Base-by-base conservation (phyloP, 2,113 vertebrate genomes). In the Equus quagga region DNA sequence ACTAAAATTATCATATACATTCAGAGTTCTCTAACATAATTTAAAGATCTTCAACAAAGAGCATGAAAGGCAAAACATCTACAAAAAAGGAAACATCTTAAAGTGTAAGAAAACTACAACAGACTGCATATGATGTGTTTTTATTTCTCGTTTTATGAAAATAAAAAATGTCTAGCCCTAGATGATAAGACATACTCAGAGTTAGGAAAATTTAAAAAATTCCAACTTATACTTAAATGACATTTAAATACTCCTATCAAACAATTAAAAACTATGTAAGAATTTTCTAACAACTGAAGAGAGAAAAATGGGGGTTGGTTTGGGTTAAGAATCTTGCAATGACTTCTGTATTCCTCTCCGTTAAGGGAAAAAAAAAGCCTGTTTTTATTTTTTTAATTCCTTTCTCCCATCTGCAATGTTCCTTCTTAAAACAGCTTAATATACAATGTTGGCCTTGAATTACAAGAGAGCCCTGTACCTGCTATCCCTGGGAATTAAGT, bases 61-160 rank as follows among this genome's bases (percentile, higher is more conserved):
- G 21, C 12, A 88, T 49, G n/a, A 95, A 97, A 96, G 23, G 17
- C 9, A 97, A 94, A 3, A 56, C 26, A 67, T 72, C 79, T 31
- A 67, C 7, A 79, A 92, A 97, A 94, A 82, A 56, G 49, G 10
- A 54, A 96, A 36, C 65, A 12, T 73, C 56, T 88, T 90, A 31
- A 97, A 91, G 21, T 78, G 4, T 79, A 95, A 95, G 19, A 88
- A 96, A 92, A 86, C 18, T 82, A 54, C 7, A 90, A 64, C 3
- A 54, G 46, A 56, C 4, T 46, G 49, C 3, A 28, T 36, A 24
- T 1, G 28, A 14, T 41, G 4, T 41, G 19, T 75, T 81, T 82
- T 88, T 94, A 88, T 64, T 84, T 92, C 31, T 89, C 87, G 36
- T n/a, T 91, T 81, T 58, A 96, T 62, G 26, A 85, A 81, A 84